These are phyloP conservation scores for Dendrolimus kikuchii DNA, from an alignment of 1,140 invertebrate species.

Conservation along the genomic window DNA sequence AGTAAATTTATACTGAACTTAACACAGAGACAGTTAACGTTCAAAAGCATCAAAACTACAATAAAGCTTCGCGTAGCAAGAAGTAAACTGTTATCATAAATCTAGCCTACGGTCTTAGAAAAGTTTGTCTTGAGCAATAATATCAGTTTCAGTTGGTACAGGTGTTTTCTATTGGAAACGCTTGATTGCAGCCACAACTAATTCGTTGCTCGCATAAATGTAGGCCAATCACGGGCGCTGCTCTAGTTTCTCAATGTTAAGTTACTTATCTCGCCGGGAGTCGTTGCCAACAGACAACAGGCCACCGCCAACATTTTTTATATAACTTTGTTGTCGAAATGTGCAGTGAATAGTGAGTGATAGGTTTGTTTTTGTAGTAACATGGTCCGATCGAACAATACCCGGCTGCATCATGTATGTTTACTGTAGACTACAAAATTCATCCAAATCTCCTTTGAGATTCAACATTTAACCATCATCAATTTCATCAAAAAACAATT, in stretches of 20 bases:
- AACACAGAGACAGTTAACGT: too few relatives aligned
- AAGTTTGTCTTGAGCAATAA: slow-evolving; percentile 30
- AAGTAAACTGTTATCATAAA: background rate
- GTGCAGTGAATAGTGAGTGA: slow-evolving; percentile 48
- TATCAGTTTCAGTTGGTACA: slow-evolving; percentile 45
- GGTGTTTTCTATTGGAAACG: slow-evolving; percentile 52
- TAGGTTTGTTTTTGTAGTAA: slow-evolving; percentile 30
- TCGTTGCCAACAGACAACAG: slow-evolving; percentile 48
- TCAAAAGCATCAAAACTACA: too few relatives aligned
- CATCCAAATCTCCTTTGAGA: too few relatives aligned
- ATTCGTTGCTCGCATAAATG: slow-evolving; percentile 42
- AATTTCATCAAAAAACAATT: too few relatives aligned
- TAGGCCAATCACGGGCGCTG: slow-evolving; percentile 52
- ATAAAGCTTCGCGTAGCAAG: background rate
- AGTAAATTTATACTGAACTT: too few relatives aligned
- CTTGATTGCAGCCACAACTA: slow-evolving; percentile 52
- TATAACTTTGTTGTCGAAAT: slow-evolving; percentile 62
- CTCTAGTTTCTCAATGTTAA: slow-evolving; percentile 57
- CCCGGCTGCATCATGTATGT: too few relatives aligned
- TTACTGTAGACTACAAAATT: too few relatives aligned
- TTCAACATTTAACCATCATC: too few relatives aligned
- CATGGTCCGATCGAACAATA: background rate
- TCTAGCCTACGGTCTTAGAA: slow-evolving; percentile 6
- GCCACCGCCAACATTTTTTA: slow-evolving; percentile 49
- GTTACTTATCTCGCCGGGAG: slow-evolving; percentile 49